A percentile compares a stretch with the other conserved stretches of the same genome.
Conservation (phyloP, 1,140 invertebrate species). For the Scaptomyza montana region DNA sequence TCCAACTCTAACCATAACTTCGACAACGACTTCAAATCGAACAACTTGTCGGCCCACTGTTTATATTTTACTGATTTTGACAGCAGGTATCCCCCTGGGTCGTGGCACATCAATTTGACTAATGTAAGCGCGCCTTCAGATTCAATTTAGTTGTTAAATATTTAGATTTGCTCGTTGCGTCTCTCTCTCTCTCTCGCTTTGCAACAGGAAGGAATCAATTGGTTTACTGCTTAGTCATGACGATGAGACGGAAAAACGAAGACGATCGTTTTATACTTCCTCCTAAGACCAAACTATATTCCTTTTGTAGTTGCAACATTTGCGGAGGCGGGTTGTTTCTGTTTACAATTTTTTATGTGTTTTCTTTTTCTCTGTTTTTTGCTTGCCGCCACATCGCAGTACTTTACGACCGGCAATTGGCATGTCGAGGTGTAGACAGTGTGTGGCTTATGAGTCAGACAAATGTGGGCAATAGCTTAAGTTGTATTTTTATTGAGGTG, state of each 20-base stretch:
- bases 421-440: slow-evolving; percentile 25
- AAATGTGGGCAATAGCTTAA: slow-evolving; percentile 9
- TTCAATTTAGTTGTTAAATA: slow-evolving; percentile 81
- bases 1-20: background rate
- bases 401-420: slow-evolving; percentile 64
- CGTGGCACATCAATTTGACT: slow-evolving; percentile 70
- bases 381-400: slow-evolving; percentile 24
- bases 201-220: slow-evolving; percentile 79
- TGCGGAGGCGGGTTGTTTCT: slow-evolving; percentile 36
- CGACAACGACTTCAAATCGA: background rate
- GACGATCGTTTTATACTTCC: slow-evolving; percentile 52
- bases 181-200: slow-evolving; percentile 25
- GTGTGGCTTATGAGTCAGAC: slow-evolving; percentile 56
- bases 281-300: slow-evolving; percentile 50
- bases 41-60: slow-evolving; percentile 60
- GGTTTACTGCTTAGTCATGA: slow-evolving; percentile 56
- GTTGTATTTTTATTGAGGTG: slow-evolving; percentile 33
- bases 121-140: slow-evolving; percentile 71
- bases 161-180: slow-evolving; percentile 69
- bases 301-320: slow-evolving; percentile 60
- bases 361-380: slow-evolving; percentile 35
- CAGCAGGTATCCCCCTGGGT: slow-evolving; percentile 59
- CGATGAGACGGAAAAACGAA: slow-evolving; percentile 1
- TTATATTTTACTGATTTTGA: slow-evolving; percentile 78
- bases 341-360: slow-evolving; percentile 27